Evolutionary conservation across 2,797 vertebrate species (phyloP).

Genomic region (Sardinella longiceps): DNA sequence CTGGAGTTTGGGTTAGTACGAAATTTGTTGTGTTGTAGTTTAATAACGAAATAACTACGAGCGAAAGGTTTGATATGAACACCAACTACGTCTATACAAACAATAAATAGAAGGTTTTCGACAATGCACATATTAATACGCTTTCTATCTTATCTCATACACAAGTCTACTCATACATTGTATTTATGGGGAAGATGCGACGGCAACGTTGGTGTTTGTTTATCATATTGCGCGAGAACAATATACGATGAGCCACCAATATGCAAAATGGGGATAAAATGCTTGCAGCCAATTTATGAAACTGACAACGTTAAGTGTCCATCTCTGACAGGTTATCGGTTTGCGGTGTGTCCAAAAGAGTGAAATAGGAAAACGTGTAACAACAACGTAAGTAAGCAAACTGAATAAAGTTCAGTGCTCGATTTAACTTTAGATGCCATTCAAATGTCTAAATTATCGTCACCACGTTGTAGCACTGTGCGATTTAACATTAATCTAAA

Average conservation of each 20-base stretch:
- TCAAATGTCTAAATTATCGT: too few relatives aligned
- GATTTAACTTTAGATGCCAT: too few relatives aligned
- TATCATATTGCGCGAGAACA: neutral
- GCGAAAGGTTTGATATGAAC: neutral
- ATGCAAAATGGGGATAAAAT: neutral
- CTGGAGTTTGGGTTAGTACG: conserved; percentile 90
- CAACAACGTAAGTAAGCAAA: too few relatives aligned
- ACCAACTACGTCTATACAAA: neutral
- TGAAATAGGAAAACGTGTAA: too few relatives aligned
- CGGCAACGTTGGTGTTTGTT: neutral
- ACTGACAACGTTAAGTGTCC: too few relatives aligned
- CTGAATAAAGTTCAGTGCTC: too few relatives aligned
- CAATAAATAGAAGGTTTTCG: neutral
- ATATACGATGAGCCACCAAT: neutral
- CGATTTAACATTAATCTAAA: too few relatives aligned
- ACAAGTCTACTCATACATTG: too few relatives aligned
- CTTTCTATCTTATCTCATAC: neutral
- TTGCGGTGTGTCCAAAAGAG: too few relatives aligned
- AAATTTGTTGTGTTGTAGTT: neutral
- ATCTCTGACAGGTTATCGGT: too few relatives aligned
- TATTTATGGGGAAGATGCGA: neutral
- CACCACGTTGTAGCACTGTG: too few relatives aligned
- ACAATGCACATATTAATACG: neutral
- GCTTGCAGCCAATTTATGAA: too few relatives aligned
- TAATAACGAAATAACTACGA: neutral